Evolutionary conservation across 2,797 vertebrate species (phyloP), one percentile per base, ranked within the genome.

Genomic region (Kryptolebias ocellatus): DNA sequence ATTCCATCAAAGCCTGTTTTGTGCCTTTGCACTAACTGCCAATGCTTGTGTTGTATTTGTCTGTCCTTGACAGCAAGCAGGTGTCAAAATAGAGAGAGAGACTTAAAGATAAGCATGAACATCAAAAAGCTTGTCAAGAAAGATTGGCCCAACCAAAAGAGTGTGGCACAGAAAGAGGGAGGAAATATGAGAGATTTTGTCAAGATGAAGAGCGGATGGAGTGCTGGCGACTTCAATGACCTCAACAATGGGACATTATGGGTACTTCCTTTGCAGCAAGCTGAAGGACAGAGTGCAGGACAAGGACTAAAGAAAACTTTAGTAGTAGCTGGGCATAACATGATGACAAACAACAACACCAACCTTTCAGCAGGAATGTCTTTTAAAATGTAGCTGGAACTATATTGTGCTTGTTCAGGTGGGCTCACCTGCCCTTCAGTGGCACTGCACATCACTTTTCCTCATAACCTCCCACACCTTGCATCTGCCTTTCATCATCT

Each of bases 51-150:
- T 67, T 51, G 16, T 57, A 69, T 74, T 61, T 74, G 55, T 69
- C 66, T 58, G 78, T 88, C 86, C 87, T 88, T 90, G 83, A 84
- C 80, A 80, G 60, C 51, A 29, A 69, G 71, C 78, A 67, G 63
- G 84, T 86, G 76, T 86, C 74, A 80, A 70, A 76, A 78, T 27
- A 63, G 63, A 81, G 14, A 81, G 18, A 78, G 67, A 69, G 51
- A 62, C 60, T 78, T 78, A 74, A 67, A 81, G 72, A 82, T 63
- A 76, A 74, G 55, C 59, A 27, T 34, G 49, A 66, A 73, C 62
- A 76, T 52, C 60, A 39, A 60, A 42, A 15, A 6, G 15, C 69
- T 57, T 5, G 12, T 46, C 6, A 56, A 18, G 45, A 65, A 74
- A 52, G 53, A 18, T 44, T 60, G 74, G 63, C 37, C 20, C 39